Evolutionary conservation across 2,797 vertebrate genomes (phyloP), one percentile per base, ranked within the genome.

Genomic region (Channa striata): DNA sequence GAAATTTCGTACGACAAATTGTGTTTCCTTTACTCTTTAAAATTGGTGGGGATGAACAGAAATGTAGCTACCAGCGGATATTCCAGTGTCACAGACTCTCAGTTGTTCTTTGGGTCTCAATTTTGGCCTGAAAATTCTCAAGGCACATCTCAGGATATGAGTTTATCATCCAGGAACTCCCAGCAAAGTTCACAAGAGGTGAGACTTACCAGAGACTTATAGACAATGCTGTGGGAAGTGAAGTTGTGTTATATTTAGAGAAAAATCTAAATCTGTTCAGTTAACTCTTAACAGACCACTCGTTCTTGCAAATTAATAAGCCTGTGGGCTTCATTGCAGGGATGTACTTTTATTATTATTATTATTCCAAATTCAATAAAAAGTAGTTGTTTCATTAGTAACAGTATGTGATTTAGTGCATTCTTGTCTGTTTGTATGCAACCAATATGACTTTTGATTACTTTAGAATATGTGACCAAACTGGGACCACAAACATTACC

Each of bases 121-220:
- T 94, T 96, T 86, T 96, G 95, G 92, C 92, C 73, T 0, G 97
- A 99, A 54, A 95, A 93, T n/a, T 93, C 89, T 59, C 96, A 96
- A 78, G 79, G 62, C 0, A 59, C 84, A 30, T 94, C 93, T 0
- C 93, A 95, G 90, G 97, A 99, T 39, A 80, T 93, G 76, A 92
- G 86, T 82, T 66, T 85, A 1, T 93, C 93, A 36, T 88, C 72
- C 66, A 96, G 89, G 88, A 92, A 82, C 50, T 90, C 92, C 40
- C 94, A 95, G 37, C 95, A 95, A 68, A 95, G 91, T 88, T 96
- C 96, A 74, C 93, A 97, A 84, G 97, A 98, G 39, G 97, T 98
- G 25, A 86, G 72, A 49, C 20, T 50, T 46, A 48, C 19, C 19
- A 1, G 6, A 1, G 21, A n/a, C n/a, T 58, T 2, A 42, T 30